Evolutionary conservation across 2,888 invertebrate species (phyloP).

Genomic region (Dorcus hopei): DNA sequence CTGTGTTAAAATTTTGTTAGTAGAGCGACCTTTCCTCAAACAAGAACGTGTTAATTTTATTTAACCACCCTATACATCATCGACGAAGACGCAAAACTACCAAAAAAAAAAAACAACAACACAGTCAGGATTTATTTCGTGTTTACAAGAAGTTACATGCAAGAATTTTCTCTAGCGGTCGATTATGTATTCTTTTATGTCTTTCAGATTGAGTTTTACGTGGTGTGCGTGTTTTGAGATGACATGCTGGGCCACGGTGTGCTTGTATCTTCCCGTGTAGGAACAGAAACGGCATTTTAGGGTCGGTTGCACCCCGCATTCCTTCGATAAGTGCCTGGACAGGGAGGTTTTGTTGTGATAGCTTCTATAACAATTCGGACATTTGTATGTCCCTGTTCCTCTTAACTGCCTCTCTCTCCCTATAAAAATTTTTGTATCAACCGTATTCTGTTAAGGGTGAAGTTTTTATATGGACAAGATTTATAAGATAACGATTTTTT

Average conservation of each 20-base stretch:
- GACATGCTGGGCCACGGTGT: slow-evolving; percentile 7
- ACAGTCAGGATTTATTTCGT: not conserved
- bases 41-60: too few species aligned
- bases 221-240: slow-evolving; percentile 7
- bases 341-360: slow-evolving; percentile 1
- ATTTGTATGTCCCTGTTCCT: slow-evolving; percentile 7
- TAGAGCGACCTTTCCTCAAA: too few species aligned
- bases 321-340: not conserved
- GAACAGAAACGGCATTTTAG: slow-evolving; percentile 5
- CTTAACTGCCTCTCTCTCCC: slow-evolving; percentile 8
- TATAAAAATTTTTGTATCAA: slow-evolving; percentile 5
- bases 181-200: not conserved
- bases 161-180: not conserved
- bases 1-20: too few species aligned
- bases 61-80: too few species aligned
- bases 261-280: slow-evolving; percentile 13
- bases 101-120: not conserved
- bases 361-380: not conserved
- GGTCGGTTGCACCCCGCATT: not conserved
- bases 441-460: not conserved
- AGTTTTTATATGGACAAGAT: too few species aligned
- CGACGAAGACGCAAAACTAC: too few species aligned
- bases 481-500: too few species aligned
- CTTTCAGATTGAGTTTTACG: not conserved
- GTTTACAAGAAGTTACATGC: not conserved